Evolutionary conservation across 2,113 vertebrate genomes (phyloP), one percentile per base, ranked within the genome.

Genomic region (Thunnus maccoyii): DNA sequence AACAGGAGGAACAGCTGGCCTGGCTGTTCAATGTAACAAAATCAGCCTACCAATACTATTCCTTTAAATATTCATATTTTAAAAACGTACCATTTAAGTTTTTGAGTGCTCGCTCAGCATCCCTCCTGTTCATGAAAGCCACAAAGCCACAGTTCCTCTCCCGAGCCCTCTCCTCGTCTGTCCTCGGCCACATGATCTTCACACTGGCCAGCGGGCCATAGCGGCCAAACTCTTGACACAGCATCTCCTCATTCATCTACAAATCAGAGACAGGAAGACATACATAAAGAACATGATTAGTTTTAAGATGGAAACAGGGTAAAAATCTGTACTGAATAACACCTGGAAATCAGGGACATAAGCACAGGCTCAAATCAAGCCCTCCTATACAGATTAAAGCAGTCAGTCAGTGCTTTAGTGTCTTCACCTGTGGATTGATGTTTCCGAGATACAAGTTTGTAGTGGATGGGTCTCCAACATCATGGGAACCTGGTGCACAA

Each of bases 171-270:
- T 99, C 98, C 93, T 99, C 98, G 82, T 99, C 98, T 17, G 98
- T 99, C 95, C 98, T 95, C 11, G 98, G 98, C 98, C 98, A 99
- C 98, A 99, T 99, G 90, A 99, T 99, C 94, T 99, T 99, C 88
- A 99, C 98, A 82, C 98, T 99, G 1, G 98, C 98, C 92, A 99
- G 92, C 0, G 98, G 98, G 61, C 98, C 98, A 80, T 98, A 99
- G 63, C 97, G 96, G 56, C 98, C 98, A 94, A 99, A 99, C 90
- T 99, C 98, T 88, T 99, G 98, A 89, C 98, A 99, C 52, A 99
- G 90, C 98, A 99, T 99, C 91, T 99, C 98, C 92, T 99, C 98
- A 60, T 99, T 99, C 98, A 99, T 99, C 98, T 99, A 70, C 30
- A 76, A 5, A 51, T 36, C 32, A 36, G 7, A 36, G 32, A 36